Evolutionary conservation across 2,888 invertebrate species (phyloP).

Genomic region (Cancer borealis): DNA sequence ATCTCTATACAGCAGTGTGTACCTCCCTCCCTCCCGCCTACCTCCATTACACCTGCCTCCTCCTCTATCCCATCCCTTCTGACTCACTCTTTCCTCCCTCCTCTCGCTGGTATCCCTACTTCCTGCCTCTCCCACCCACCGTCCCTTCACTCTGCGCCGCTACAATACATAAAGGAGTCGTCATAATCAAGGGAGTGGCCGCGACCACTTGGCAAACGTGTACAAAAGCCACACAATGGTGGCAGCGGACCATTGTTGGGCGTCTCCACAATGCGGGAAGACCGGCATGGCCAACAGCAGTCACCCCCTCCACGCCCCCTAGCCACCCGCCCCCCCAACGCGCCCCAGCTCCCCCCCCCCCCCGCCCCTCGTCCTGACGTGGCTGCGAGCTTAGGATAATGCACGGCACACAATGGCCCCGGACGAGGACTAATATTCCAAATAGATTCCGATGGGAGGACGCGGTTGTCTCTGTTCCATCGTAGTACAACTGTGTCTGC

Average conservation of each 20-base stretch:
- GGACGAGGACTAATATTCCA: slow-evolving; percentile 21
- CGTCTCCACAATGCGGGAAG: slow-evolving; percentile 43
- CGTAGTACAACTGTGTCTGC: background rate
- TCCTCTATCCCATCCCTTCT: background rate
- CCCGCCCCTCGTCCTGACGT: background rate
- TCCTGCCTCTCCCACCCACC: background rate
- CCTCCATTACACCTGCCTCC: background rate
- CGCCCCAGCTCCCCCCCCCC: background rate
- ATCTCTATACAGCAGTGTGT: background rate
- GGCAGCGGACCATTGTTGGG: slow-evolving; percentile 38
- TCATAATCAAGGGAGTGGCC: slow-evolving; percentile 43
- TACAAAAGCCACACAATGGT: slow-evolving; percentile 43
- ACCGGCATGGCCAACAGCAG: slow-evolving; percentile 27
- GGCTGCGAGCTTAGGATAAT: slow-evolving; percentile 41
- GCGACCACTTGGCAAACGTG: slow-evolving; percentile 38
- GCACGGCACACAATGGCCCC: slow-evolving; percentile 9
- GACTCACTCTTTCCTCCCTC: background rate
- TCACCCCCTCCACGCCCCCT: background rate
- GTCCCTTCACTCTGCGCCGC: background rate
- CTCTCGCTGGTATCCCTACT: background rate
- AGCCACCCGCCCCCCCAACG: too few species aligned
- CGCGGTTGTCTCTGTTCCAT: background rate
- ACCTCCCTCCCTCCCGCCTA: background rate
- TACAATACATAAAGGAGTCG: slow-evolving; percentile 41
- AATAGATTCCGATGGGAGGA: slow-evolving; percentile 11